Evolutionary conservation across 2,888 invertebrate genomes (phyloP).

Genomic region (Schizaphis graminum): DNA sequence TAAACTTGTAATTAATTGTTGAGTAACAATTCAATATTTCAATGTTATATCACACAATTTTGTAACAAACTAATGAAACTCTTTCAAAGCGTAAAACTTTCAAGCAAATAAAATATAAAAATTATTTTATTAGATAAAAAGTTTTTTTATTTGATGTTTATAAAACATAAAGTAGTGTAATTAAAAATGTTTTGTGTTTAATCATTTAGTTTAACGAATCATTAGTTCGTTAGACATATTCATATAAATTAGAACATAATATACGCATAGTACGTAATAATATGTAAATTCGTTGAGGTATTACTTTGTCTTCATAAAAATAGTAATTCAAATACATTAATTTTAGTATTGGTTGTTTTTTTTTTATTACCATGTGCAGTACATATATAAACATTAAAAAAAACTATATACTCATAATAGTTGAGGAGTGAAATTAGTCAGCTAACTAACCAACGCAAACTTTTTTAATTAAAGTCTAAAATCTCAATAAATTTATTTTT

Average conservation of each 20-base stretch:
- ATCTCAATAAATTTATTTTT: background rate
- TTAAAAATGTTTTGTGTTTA: background rate
- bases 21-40: background rate
- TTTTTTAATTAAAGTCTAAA: slow-evolving; percentile 19
- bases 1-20: background rate
- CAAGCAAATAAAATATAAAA: background rate
- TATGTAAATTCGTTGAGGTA: background rate
- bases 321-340: background rate
- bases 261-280: background rate
- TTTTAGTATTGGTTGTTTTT: background rate
- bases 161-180: background rate
- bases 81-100: background rate
- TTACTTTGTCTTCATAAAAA: background rate
- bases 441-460: background rate
- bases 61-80: background rate
- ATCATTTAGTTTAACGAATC: background rate
- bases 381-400: background rate
- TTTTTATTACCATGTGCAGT: background rate
- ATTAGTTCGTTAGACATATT: background rate
- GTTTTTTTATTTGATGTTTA: background rate
- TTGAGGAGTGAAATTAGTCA: background rate
- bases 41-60: background rate
- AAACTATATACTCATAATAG: background rate
- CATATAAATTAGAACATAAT: background rate
- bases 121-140: background rate